Evolutionary conservation across 2,888 invertebrate genomes (phyloP), one percentile per base, ranked within the genome.

Genomic region (Agrochola macilenta): DNA sequence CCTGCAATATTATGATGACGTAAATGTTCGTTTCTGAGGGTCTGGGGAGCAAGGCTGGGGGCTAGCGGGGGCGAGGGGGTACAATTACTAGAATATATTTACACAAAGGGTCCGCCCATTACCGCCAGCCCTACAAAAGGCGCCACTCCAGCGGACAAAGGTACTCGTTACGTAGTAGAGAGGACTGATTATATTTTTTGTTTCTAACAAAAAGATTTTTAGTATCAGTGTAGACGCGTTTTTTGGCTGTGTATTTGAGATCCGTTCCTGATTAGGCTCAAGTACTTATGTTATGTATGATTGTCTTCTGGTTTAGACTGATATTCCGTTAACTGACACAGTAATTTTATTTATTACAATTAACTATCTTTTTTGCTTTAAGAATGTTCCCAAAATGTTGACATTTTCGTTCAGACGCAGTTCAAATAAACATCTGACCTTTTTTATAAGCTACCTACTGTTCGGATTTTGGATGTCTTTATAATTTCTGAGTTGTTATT

Each of bases 101-200:
- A 90, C 90, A 92, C 91, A 93, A 92, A 92, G 90, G 92, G 90
- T 86, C 88, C 88, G 83, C 88, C 88, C 92, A 89, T 91, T 90
- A 89, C 89, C 81, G 89, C 79, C 83, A 82, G 81, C 85, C 82
- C 87, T 88, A 88, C 90, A 90, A 90, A 88, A 81, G 89, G 90
- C 89, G 83, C 86, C 87, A 84, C 89, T 89, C 87, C 83, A 86
- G 80, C 87, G 91, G 93, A 94, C 94, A 93, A 93, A 93, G 93
- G 90, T 89, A 90, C 92, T 92, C 93, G 91, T 92, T 91, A 92
- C 87, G 87, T 91, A 88, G 86, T 89, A 87, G 88, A 92, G 90
- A 92, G 90, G 91, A 91, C 92, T 93, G 92, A 94, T 94, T 93
- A 93, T 93, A 91, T 92, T 90, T 89, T 91, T 92, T 90, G 91